Percentiles rank a stretch among this genome's conserved stretches.
phyloP scores from a whole-genome alignment of 2,888 invertebrate species.

The Hyposoter dolosus region DNA sequence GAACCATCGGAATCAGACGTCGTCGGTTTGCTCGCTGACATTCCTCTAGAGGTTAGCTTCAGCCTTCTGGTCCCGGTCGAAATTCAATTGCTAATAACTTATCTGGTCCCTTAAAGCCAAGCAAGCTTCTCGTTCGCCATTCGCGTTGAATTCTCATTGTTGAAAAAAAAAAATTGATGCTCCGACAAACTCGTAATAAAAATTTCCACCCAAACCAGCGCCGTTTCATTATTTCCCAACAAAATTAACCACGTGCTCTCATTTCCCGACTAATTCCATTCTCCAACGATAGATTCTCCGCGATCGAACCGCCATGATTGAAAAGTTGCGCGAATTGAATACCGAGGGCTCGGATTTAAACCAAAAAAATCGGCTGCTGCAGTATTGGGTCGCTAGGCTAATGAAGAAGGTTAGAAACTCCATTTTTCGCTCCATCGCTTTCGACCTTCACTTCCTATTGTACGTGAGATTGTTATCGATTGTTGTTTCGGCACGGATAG shows the following conservation, averaged over 20 bases:
- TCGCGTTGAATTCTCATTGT: not conserved
- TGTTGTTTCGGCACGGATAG: constrained; percentile 3
- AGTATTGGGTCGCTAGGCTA: constrained; percentile 68
- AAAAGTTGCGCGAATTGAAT: constrained; percentile 68
- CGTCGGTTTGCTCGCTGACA: constrained; percentile 67
- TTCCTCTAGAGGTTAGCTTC: constrained; percentile 76
- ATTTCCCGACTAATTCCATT: not conserved
- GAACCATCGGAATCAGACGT: constrained; percentile 65
- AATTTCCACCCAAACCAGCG: not conserved
- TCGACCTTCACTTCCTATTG: not conserved
- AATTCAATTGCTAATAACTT: constrained; percentile 74
- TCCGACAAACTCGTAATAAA: constrained; percentile 17
- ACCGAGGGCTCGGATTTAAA: constrained; percentile 64
- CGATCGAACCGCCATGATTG: constrained; percentile 71
- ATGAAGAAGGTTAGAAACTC: constrained; percentile 70
- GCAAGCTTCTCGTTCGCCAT: not conserved
- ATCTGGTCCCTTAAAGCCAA: constrained; percentile 67
- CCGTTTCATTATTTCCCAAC: not conserved
- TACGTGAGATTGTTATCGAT: constrained; percentile 30
- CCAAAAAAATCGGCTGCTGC: constrained; percentile 72
- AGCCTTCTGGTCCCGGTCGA: constrained; percentile 72
- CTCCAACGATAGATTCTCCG: constrained; percentile 64
- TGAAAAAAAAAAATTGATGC: not conserved
- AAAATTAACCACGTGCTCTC: not conserved
- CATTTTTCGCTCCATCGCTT: constrained; percentile 10